Evolutionary conservation across 2,113 vertebrate species (phyloP).

Genomic region (Pelusios castaneus): DNA sequence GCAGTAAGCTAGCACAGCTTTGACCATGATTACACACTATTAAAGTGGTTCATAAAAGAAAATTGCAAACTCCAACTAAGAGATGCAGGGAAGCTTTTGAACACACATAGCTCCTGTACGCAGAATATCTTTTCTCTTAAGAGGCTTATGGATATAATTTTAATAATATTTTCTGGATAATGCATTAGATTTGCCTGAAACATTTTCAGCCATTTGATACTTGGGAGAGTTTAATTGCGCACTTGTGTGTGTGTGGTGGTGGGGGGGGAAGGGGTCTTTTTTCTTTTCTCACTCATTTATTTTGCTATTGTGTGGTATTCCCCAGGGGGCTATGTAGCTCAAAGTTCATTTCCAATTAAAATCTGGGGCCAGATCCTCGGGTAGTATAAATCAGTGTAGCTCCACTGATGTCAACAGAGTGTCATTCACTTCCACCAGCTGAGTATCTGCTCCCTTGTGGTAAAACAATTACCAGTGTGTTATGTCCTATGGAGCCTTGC

Average conservation of each 20-base stretch:
- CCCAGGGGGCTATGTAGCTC: accelerated
- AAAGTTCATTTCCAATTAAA: not conserved
- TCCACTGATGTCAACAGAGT: accelerated
- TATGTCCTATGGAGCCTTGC: not conserved
- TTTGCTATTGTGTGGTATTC: not conserved
- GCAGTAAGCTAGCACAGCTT: not conserved
- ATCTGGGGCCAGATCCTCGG: not conserved
- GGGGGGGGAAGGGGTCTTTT: not conserved
- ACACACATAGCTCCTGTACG: accelerated
- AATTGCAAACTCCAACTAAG: not conserved
- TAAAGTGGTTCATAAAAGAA: not conserved
- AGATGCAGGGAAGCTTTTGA: not conserved
- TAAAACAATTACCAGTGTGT: accelerated
- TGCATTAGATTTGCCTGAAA: not conserved
- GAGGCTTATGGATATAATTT: not conserved
- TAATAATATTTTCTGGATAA: not conserved
- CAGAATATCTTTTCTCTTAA: not conserved
- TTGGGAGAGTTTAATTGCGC: not conserved
- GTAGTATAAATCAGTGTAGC: accelerated
- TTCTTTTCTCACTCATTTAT: not conserved
- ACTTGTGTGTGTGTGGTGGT: too few species aligned
- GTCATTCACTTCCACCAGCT: accelerated
- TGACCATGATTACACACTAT: not conserved
- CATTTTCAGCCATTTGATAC: accelerated
- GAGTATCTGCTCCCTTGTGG: not conserved